Evolutionary conservation across 1,140 invertebrate genomes (phyloP).

Genomic region (Eueides isabella): DNA sequence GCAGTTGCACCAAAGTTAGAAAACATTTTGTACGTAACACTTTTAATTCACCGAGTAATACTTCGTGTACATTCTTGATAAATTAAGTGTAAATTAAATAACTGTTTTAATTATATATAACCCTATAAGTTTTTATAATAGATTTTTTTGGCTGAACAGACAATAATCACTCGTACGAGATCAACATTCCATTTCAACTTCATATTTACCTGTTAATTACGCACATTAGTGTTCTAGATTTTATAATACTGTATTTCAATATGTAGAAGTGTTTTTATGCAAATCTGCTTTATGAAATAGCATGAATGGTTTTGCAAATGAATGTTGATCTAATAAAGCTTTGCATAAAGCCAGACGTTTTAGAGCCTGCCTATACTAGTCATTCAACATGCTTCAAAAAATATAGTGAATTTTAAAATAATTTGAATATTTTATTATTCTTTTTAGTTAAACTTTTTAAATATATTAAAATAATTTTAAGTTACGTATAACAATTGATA

Average conservation of each 20-base stretch:
- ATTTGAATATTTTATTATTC: background rate
- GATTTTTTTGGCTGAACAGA: slow-evolving; percentile 56
- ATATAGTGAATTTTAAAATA: background rate
- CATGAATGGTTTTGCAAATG: slow-evolving; percentile 18
- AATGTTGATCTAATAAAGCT: slow-evolving; percentile 34
- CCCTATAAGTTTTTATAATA: slow-evolving; percentile 40
- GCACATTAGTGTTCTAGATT: slow-evolving; percentile 11
- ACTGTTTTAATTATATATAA: slow-evolving; percentile 17
- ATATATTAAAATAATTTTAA: background rate
- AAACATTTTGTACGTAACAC: slow-evolving; percentile 43
- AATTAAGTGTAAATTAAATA: slow-evolving; percentile 32
- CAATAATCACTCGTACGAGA: slow-evolving; percentile 51
- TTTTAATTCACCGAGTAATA: slow-evolving; percentile 45
- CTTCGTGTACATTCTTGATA: slow-evolving; percentile 55
- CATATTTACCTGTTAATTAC: slow-evolving; percentile 14
- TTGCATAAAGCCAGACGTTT: slow-evolving; percentile 15
- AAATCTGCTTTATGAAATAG: slow-evolving; percentile 20
- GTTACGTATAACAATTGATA: slow-evolving; percentile 4
- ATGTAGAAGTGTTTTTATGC: slow-evolving; percentile 16
- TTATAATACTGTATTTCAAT: slow-evolving; percentile 15
- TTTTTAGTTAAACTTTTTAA: background rate
- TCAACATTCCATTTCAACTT: slow-evolving; percentile 26
- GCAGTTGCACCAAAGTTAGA: slow-evolving; percentile 45
- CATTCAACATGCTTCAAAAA: slow-evolving; percentile 5
- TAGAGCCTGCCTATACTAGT: slow-evolving; percentile 18